A percentile compares a stretch with the other conserved stretches of the same genome.
phyloP scores from a whole-genome alignment of 2,797 vertebrate species.

The Luscinia megarhynchos region DNA sequence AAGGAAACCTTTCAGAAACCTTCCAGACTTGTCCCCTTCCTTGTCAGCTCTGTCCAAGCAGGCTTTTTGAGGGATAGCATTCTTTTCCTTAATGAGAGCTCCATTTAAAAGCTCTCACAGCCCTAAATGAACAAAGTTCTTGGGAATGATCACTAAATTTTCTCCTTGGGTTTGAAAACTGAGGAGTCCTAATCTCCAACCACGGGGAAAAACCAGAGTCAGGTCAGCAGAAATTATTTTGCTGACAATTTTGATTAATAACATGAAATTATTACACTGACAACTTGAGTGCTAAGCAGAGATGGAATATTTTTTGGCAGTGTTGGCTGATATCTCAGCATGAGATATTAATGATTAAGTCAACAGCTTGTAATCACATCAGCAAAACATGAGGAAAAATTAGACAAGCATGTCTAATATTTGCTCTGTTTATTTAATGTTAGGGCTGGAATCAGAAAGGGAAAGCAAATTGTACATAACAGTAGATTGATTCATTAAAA shows the following conservation, averaged over 20 bases:
- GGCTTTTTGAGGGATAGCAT: slow-evolving; percentile 35
- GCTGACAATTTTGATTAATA: not conserved
- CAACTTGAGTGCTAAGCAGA: not conserved
- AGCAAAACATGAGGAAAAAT: not conserved
- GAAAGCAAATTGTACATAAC: not conserved
- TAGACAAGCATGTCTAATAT: not conserved
- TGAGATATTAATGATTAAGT: not conserved
- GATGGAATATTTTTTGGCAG: not conserved
- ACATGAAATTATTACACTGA: not conserved
- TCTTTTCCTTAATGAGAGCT: slow-evolving; percentile 36
- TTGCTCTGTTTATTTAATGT: slow-evolving; percentile 19
- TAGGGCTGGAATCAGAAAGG: not conserved
- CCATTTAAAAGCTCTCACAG: not conserved
- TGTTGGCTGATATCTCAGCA: not conserved
- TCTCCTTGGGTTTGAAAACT: not conserved
- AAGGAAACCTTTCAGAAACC: slow-evolving; percentile 13
- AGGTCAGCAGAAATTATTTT: not conserved
- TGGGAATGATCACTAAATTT: not conserved
- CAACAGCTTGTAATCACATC: not conserved
- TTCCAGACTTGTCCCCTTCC: not conserved
- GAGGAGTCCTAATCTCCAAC: not conserved
- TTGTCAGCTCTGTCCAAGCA: not conserved
- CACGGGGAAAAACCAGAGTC: not conserved
- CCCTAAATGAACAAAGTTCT: not conserved
- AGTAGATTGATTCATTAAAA: not conserved